Evolutionary conservation across 2,888 invertebrate genomes (phyloP).

Genomic region (Leptogaster cylindrica): DNA sequence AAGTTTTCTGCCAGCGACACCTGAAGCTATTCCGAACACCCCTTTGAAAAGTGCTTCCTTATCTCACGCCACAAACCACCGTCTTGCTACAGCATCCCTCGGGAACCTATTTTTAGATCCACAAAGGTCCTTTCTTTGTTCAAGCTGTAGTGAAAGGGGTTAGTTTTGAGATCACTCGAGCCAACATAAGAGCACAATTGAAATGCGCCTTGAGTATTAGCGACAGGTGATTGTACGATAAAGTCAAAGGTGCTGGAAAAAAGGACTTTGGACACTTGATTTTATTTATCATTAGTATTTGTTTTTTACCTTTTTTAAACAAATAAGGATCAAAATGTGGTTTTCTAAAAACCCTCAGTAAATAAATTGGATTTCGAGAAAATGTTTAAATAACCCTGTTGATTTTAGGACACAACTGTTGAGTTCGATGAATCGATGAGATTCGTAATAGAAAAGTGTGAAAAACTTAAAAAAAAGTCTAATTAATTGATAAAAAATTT

Average conservation of each 20-base stretch:
- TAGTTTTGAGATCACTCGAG: conserved; percentile 17
- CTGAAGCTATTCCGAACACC: neutral
- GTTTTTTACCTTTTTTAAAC: neutral
- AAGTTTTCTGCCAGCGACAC: conserved; percentile 19
- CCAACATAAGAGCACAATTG: conserved; percentile 27
- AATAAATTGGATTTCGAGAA: neutral
- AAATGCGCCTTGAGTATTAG: conserved; percentile 15
- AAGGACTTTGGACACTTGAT: conserved; percentile 14
- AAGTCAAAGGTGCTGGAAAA: conserved; percentile 13
- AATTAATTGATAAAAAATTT: no score
- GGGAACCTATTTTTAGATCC: neutral
- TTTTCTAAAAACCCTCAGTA: no score
- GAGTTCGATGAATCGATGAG: no score
- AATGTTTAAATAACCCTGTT: no score
- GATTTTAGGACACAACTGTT: no score
- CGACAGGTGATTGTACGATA: conserved; percentile 11
- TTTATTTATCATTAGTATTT: neutral
- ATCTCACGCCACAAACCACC: no score
- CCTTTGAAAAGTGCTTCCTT: neutral
- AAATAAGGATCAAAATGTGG: neutral
- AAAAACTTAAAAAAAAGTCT: no score
- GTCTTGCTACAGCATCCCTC: no score
- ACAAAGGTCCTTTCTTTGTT: neutral
- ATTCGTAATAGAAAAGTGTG: no score
- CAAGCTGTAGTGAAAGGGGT: conserved; percentile 10